These are phyloP conservation scores for Molorchus minor DNA, from an alignment of 2,888 invertebrate genomes.

Conservation along the genomic window DNA sequence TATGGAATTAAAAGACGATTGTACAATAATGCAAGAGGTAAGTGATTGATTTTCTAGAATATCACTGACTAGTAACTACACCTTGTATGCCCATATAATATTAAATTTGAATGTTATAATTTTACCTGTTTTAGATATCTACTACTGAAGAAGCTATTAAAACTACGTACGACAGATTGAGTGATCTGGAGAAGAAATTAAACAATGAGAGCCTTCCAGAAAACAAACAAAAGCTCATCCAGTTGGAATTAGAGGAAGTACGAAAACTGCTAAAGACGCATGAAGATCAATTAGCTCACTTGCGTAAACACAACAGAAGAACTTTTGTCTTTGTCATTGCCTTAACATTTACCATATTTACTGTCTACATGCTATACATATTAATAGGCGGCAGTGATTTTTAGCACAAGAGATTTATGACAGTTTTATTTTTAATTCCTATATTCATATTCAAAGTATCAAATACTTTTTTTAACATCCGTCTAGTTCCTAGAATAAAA, in stretches of 20 bases:
- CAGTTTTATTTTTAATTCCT: no score
- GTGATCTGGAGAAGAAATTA: constrained; percentile 52
- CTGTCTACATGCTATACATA: constrained; percentile 53
- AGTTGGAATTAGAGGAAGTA: constrained; percentile 55
- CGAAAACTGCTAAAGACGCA: constrained; percentile 55
- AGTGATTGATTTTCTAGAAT: background rate
- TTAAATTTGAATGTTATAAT: background rate
- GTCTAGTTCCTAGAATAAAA: no score
- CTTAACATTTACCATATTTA: constrained; percentile 51
- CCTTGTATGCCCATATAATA: background rate
- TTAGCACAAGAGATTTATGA: no score
- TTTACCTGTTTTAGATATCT: constrained; percentile 50
- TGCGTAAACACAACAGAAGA: constrained; percentile 54
- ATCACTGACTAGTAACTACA: background rate
- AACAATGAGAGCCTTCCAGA: constrained; percentile 44
- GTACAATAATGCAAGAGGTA: constrained; percentile 23
- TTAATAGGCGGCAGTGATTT: constrained; percentile 43
- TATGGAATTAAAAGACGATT: constrained; percentile 12
- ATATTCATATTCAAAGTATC: no score
- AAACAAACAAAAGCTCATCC: constrained; percentile 47
- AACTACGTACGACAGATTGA: constrained; percentile 51
- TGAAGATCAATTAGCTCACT: constrained; percentile 53
- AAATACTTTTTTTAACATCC: no score
- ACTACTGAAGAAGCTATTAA: constrained; percentile 55
- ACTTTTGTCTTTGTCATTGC: constrained; percentile 52